Percentiles rank a stretch among this genome's conserved stretches.
Conservation (phyloP, 1,140 invertebrate species). For the Drosophila nigromelanica region DNA sequence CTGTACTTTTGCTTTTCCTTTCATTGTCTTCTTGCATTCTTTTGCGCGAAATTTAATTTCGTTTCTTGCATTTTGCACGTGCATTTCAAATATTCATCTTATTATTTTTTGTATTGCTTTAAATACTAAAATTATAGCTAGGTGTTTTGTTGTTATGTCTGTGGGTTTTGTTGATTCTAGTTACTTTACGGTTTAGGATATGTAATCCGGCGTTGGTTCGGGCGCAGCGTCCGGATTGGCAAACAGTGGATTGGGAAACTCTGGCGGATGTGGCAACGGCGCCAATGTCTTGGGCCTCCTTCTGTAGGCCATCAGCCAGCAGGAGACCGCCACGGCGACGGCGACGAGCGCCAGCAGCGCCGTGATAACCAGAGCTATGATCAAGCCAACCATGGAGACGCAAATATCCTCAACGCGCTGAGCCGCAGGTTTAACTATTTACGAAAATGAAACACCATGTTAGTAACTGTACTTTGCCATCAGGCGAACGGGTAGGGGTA, state of each 20-base stretch:
- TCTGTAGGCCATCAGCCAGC: slow-evolving; percentile 97
- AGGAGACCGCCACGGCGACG: slow-evolving; percentile 96
- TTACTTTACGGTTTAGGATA: slow-evolving; percentile 72
- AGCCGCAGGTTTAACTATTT: slow-evolving; percentile 85
- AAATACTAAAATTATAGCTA: slow-evolving; percentile 69
- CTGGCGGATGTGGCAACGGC: slow-evolving; percentile 95
- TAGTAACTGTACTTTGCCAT: not conserved
- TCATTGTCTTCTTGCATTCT: slow-evolving; percentile 33
- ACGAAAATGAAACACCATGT: not conserved
- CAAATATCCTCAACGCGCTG: slow-evolving; percentile 93
- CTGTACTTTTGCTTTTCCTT: slow-evolving; percentile 73
- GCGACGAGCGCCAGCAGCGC: slow-evolving; percentile 95
- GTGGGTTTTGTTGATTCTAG: slow-evolving; percentile 27
- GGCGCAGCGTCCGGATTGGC: slow-evolving; percentile 89
- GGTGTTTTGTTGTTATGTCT: slow-evolving; percentile 49
- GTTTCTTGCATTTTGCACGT: slow-evolving; percentile 75
- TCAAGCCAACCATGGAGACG: slow-evolving; percentile 95
- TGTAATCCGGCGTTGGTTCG: slow-evolving; percentile 84
- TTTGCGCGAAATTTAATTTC: slow-evolving; percentile 57
- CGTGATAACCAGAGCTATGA: slow-evolving; percentile 95
- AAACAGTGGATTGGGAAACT: slow-evolving; percentile 97
- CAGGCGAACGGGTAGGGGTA: slow-evolving; percentile 11
- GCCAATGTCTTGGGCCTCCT: slow-evolving; percentile 92
- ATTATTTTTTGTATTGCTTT: slow-evolving; percentile 19
- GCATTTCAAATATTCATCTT: slow-evolving; percentile 71